Conservation (phyloP, 2,888 invertebrate species). For the Erebia palarica region DNA sequence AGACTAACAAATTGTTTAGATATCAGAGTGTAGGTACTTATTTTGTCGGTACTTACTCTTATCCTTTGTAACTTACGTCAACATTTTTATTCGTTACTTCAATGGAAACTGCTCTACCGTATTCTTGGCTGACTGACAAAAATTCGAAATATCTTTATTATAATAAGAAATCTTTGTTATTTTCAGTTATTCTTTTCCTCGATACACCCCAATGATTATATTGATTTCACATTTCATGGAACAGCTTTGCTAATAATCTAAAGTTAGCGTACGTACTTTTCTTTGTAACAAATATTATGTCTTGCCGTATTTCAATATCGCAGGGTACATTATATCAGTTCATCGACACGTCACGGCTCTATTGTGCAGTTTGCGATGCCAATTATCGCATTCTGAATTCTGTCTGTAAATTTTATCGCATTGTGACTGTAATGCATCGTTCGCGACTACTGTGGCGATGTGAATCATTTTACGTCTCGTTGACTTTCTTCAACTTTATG, state of each 20-base stretch:
- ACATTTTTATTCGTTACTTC: no score
- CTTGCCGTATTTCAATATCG: neutral
- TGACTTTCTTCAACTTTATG: conserved; percentile 29
- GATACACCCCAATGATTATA: no score
- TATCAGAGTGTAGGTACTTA: no score
- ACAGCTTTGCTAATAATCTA: neutral
- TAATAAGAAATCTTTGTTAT: no score
- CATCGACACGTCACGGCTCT: conserved; percentile 67
- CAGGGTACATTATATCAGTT: conserved; percentile 43
- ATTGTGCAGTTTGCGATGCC: conserved; percentile 53
- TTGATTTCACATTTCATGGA: neutral
- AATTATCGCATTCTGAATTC: conserved; percentile 14
- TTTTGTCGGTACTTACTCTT: no score
- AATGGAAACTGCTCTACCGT: no score
- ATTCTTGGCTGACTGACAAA: no score
- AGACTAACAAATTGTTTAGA: no score
- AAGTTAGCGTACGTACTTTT: neutral
- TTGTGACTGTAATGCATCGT: neutral
- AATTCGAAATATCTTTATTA: no score
- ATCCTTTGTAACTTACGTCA: no score
- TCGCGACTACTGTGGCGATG: conserved; percentile 35
- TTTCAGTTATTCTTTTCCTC: no score
- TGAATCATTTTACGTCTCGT: conserved; percentile 59
- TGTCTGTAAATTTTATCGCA: neutral
- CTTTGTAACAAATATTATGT: neutral